These are phyloP conservation scores for Oeneis ivallda DNA, from an alignment of 2,888 invertebrate species.

Conservation along the genomic window DNA sequence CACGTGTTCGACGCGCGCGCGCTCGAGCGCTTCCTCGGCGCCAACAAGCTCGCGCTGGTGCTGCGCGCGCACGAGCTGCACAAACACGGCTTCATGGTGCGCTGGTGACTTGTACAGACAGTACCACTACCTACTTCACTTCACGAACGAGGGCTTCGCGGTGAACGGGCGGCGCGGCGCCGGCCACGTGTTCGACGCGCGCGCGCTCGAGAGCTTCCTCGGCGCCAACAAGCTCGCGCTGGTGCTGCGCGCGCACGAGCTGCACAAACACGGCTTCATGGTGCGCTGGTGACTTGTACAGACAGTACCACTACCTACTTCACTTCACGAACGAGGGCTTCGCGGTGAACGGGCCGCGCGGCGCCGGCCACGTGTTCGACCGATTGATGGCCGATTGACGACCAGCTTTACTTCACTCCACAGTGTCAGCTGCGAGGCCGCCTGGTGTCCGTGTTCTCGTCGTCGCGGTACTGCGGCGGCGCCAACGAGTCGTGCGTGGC, in stretches of 20 bases:
- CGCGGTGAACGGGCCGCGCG: slow-evolving; percentile 84
- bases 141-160: slow-evolving; percentile 86
- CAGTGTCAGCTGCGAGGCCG: slow-evolving; percentile 86
- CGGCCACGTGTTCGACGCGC: slow-evolving; percentile 86
- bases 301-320: no score
- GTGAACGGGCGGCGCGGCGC: slow-evolving; percentile 86
- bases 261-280: slow-evolving; percentile 87
- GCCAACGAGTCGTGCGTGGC: slow-evolving; percentile 87
- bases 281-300: slow-evolving; percentile 53
- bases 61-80: slow-evolving; percentile 89
- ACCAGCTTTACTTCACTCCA: no score
- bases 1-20: slow-evolving; percentile 87
- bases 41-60: slow-evolving; percentile 86
- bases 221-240: slow-evolving; percentile 84
- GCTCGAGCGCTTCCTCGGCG: slow-evolving; percentile 84
- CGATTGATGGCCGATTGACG: no score
- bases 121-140: no score
- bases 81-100: slow-evolving; percentile 86
- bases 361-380: slow-evolving; percentile 88
- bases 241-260: slow-evolving; percentile 88
- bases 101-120: neutral
- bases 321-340: slow-evolving; percentile 85
- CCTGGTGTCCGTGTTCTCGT: slow-evolving; percentile 88
- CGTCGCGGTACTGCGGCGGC: slow-evolving; percentile 87
- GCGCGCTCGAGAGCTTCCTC: slow-evolving; percentile 86